These are phyloP conservation scores for Aphelenchoides fujianensis DNA, from an alignment of 1,140 invertebrate genomes.

Conservation along the genomic window DNA sequence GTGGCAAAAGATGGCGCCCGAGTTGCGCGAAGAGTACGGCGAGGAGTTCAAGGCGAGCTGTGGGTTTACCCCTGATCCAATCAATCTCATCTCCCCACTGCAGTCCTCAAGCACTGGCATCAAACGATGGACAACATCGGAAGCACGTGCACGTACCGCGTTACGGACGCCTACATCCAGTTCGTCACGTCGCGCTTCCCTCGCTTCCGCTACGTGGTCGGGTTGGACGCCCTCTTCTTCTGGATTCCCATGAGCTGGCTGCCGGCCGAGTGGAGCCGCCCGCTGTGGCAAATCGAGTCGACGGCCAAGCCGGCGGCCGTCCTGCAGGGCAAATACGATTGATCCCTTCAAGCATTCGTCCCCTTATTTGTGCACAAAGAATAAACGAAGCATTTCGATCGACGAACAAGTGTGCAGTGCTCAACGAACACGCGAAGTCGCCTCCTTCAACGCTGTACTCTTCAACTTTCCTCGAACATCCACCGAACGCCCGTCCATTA, in stretches of 20 bases:
- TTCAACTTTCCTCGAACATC: no score
- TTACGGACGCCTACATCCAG: constrained; percentile 46
- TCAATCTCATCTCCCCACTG: no score
- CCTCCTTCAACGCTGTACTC: no score
- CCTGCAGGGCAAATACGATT: neutral
- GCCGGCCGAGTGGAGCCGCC: constrained; percentile 21
- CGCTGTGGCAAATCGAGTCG: neutral
- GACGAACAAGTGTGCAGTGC: no score
- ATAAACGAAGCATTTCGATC: no score
- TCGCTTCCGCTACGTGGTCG: constrained; percentile 40
- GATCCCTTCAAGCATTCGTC: no score
- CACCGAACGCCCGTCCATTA: no score
- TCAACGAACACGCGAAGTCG: no score
- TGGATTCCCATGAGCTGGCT: constrained; percentile 28
- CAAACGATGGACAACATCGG: constrained; percentile 28
- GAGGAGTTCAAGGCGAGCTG: constrained; percentile 45
- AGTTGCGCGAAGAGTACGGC: constrained; percentile 43
- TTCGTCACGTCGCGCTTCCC: constrained; percentile 42
- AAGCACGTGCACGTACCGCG: constrained; percentile 30
- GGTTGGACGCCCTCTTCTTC: constrained; percentile 36
- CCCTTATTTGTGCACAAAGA: no score
- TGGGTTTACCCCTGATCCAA: constrained; percentile 15
- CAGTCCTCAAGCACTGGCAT: constrained; percentile 46
- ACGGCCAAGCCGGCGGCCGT: neutral
- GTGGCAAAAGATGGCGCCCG: constrained; percentile 34